These are phyloP conservation scores for Saturnia japonica DNA, from an alignment of 2,888 invertebrate genomes.

Conservation along the genomic window DNA sequence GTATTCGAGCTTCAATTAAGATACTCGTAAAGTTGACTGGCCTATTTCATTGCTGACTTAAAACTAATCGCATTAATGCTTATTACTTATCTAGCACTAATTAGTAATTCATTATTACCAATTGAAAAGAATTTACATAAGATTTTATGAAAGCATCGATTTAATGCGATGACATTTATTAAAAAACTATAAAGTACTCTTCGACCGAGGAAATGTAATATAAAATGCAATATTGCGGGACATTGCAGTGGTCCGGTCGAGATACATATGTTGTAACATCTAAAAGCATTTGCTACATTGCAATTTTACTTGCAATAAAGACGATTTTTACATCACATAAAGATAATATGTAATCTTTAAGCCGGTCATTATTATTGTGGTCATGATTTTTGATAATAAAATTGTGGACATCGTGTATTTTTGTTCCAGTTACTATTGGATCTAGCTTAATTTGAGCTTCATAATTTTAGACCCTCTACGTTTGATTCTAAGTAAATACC, in stretches of 20 bases:
- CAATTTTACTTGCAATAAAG: conserved; percentile 7
- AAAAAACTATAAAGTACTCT: not conserved
- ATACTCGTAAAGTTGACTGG: not conserved
- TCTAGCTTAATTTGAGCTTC: not conserved
- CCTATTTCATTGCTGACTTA: not conserved
- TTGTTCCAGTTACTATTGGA: not conserved
- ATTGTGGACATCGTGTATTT: not conserved
- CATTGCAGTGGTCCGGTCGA: conserved; percentile 10
- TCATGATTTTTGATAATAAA: not conserved
- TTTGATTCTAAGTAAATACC: not conserved
- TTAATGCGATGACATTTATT: not conserved
- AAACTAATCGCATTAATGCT: not conserved
- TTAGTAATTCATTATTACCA: not conserved
- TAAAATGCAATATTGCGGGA: conserved; percentile 10
- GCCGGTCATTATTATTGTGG: not conserved
- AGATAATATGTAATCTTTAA: not conserved
- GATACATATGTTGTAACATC: conserved; percentile 5
- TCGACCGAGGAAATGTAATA: not conserved
- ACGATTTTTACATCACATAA: not conserved
- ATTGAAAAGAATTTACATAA: not conserved
- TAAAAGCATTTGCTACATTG: conserved; percentile 6
- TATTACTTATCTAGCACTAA: not conserved
- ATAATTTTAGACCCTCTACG: not conserved
- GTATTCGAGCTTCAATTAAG: not conserved
- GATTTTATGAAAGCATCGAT: not conserved